Conservation (phyloP, 2,797 vertebrate genomes). For the Chanos chanos region DNA sequence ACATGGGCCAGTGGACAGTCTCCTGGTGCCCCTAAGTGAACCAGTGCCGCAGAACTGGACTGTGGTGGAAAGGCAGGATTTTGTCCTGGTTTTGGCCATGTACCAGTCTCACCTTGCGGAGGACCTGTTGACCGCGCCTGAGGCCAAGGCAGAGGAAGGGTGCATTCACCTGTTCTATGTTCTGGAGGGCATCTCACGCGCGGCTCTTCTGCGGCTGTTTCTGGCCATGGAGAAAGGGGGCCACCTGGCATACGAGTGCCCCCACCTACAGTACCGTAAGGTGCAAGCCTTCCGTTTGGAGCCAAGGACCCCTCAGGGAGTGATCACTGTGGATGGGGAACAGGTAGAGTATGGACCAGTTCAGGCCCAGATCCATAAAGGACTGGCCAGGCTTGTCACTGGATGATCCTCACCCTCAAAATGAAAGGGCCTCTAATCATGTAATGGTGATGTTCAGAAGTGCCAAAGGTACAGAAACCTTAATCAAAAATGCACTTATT, state of each 20-base stretch:
- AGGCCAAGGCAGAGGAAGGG: constrained; percentile 69
- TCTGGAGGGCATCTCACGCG: constrained; percentile 80
- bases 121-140: constrained; percentile 78
- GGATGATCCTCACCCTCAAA: constrained; percentile 48
- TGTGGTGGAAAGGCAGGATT: constrained; percentile 80
- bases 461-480: constrained; percentile 64
- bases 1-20: constrained; percentile 62
- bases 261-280: constrained; percentile 76
- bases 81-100: constrained; percentile 83
- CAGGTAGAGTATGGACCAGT: constrained; percentile 78
- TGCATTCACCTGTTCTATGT: constrained; percentile 86
- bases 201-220: constrained; percentile 82
- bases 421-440: constrained; percentile 15
- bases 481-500: background rate
- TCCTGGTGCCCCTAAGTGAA: constrained; percentile 77
- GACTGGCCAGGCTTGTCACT: constrained; percentile 72
- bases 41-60: constrained; percentile 85
- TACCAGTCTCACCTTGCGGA: constrained; percentile 88
- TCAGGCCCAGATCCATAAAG: constrained; percentile 84
- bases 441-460: constrained; percentile 54
- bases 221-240: constrained; percentile 88
- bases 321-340: constrained; percentile 89
- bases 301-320: constrained; percentile 69
- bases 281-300: constrained; percentile 85
- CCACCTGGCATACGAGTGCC: constrained; percentile 77